Evolutionary conservation across 2,113 vertebrate genomes (phyloP).

Genomic region (Perognathus longimembris): DNA sequence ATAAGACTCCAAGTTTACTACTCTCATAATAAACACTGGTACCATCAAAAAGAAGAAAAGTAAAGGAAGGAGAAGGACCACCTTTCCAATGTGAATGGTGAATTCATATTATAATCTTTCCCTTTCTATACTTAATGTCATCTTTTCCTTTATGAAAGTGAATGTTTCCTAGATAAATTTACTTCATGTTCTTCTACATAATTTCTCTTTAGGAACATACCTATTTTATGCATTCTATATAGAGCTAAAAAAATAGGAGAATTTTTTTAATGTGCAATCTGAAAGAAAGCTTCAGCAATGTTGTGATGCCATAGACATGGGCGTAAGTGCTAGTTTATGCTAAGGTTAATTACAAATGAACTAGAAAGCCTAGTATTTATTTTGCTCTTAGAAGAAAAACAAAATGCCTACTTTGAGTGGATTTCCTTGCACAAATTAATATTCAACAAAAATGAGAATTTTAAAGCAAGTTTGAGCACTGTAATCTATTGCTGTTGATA

Average conservation of each 20-base stretch:
- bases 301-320: background rate
- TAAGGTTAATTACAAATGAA: constrained; percentile 63
- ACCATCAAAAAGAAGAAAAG: too few relatives aligned
- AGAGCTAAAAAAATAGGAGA: background rate
- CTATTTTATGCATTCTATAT: background rate
- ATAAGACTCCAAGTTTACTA: too few relatives aligned
- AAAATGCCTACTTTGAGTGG: constrained; percentile 45
- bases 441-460: constrained; percentile 56
- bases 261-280: background rate
- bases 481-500: constrained; percentile 68
- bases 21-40: too few relatives aligned
- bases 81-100: background rate
- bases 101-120: background rate
- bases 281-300: constrained; percentile 23
- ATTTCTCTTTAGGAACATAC: background rate
- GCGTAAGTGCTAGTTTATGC: background rate
- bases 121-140: background rate
- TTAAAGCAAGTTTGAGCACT: constrained; percentile 52
- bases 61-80: too few relatives aligned
- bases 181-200: background rate
- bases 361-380: background rate
- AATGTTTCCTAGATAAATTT: too few relatives aligned
- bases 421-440: constrained; percentile 65
- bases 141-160: background rate
- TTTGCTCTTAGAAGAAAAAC: constrained; percentile 52